These are phyloP conservation scores for Dryocosmus kuriphilus DNA, from an alignment of 2,888 invertebrate species.

Conservation along the genomic window DNA sequence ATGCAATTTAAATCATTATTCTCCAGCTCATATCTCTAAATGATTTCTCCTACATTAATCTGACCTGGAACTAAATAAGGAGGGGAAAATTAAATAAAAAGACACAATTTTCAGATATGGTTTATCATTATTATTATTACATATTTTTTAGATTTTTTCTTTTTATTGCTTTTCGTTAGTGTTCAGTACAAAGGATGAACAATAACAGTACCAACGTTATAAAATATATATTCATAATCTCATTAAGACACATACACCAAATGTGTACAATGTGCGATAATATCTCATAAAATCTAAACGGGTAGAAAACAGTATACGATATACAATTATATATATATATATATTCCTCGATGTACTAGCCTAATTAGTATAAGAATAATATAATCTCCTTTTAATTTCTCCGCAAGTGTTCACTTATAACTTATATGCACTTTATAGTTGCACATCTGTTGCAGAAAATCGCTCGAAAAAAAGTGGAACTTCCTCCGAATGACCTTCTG, in stretches of 20 bases:
- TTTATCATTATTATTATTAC: slow-evolving; percentile 33
- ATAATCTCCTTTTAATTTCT: slow-evolving; percentile 24
- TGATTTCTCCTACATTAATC: background rate
- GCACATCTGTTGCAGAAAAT: slow-evolving; percentile 14
- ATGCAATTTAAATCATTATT: background rate
- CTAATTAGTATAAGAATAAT: slow-evolving; percentile 27
- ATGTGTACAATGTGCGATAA: slow-evolving; percentile 26
- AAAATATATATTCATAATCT: slow-evolving; percentile 43
- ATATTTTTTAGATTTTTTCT: slow-evolving; percentile 26
- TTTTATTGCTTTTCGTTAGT: slow-evolving; percentile 20
- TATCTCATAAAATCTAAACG: slow-evolving; percentile 42
- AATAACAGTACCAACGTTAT: slow-evolving; percentile 37
- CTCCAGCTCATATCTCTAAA: background rate
- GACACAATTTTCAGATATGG: background rate
- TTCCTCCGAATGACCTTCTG: background rate
- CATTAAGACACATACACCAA: slow-evolving; percentile 30
- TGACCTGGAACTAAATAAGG: background rate
- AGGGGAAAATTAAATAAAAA: background rate
- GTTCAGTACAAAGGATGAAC: slow-evolving; percentile 23
- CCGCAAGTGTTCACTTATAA: slow-evolving; percentile 15
- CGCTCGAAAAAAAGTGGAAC: background rate
- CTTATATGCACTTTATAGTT: slow-evolving; percentile 8
- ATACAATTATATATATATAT: slow-evolving; percentile 25
- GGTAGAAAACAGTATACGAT: slow-evolving; percentile 43
- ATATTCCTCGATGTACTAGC: slow-evolving; percentile 19